Evolutionary conservation across 2,113 vertebrate species (phyloP).

Genomic region (Aldabrachelys gigantea): DNA sequence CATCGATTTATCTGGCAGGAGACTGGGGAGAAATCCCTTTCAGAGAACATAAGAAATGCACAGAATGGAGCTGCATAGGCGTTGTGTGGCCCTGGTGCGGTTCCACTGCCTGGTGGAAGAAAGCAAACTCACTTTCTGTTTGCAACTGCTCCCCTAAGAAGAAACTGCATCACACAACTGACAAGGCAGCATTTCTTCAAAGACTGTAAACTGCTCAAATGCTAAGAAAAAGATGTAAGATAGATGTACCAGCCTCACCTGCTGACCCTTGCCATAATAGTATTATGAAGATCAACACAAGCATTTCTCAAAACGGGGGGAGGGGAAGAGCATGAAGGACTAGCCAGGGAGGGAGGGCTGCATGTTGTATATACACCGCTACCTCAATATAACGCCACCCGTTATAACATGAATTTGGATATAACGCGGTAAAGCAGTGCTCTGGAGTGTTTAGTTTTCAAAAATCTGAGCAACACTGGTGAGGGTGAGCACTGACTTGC

Average conservation of each 20-base stretch:
- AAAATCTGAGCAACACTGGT: background rate
- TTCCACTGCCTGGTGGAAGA: background rate
- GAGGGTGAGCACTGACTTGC: conserved; percentile 28
- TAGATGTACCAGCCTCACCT: background rate
- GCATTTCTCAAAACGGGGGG: background rate
- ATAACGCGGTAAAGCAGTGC: too few relatives aligned
- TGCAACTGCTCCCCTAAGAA: too few relatives aligned
- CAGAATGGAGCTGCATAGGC: background rate
- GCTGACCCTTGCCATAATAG: background rate
- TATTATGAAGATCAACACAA: background rate
- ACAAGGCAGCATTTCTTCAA: background rate
- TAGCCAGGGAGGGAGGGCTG: background rate
- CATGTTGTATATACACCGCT: background rate
- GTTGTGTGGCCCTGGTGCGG: background rate
- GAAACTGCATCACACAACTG: background rate
- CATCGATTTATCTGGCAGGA: background rate
- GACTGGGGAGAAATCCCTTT: background rate
- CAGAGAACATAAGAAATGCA: background rate
- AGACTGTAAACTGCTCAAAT: rapidly evolving
- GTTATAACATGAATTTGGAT: too few relatives aligned
- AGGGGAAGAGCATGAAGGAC: background rate
- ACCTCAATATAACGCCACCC: too few relatives aligned
- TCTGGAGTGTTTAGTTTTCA: background rate
- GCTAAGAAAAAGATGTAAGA: background rate
- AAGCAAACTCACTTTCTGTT: background rate